Evolutionary conservation across 2,113 vertebrate genomes (phyloP), one percentile per base, ranked within the genome.

Genomic region (Catharus bicknelli): DNA sequence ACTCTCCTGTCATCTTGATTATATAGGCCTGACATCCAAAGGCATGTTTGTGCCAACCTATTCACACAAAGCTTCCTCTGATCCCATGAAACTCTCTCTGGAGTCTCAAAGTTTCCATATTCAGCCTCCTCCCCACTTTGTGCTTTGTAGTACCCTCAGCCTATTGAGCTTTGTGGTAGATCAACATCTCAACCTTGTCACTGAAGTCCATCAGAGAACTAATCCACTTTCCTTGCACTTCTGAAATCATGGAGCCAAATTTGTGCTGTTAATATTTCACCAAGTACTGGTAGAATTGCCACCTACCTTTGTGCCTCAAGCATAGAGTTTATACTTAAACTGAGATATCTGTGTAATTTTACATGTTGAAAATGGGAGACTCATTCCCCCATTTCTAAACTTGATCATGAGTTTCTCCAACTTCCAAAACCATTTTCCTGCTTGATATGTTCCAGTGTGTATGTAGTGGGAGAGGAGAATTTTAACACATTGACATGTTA

Each of bases 1-100:
- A 3, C 8, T 42, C 68, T 42, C 42, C 30, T 87, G 21, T 7
- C 18, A 8, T 19, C 51, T 88, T 43, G 47, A 30, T 66, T 51
- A 29, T 26, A n/a, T 7, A 76, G 47, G 5, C 29, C 63, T 62
- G 63, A 62, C 11, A 63, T 36, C 29, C 26, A 86, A 73, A 66
- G 27, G 7, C 25, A 30, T 1, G 0, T 68, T 64, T 40, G 40
- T 29, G 45, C 1, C 34, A 54, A 2, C 6, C 38, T 47, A 11
- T 0, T 0, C 20, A n/a, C 4, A 22, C 32, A 76, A 76, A 89
- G 16, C 32, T 43, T 59, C 23, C n/a, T 75, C 51, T 72, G 38
- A 70, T 13, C 10, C 18, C 3, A 0, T 30, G n/a, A 78, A 90
- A 38, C 16, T 42, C 38, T 32, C 13, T 70, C 10, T 58, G 62